Base-by-base conservation (phyloP, 2,888 invertebrate species). In the Rhodophaea formosa region DNA sequence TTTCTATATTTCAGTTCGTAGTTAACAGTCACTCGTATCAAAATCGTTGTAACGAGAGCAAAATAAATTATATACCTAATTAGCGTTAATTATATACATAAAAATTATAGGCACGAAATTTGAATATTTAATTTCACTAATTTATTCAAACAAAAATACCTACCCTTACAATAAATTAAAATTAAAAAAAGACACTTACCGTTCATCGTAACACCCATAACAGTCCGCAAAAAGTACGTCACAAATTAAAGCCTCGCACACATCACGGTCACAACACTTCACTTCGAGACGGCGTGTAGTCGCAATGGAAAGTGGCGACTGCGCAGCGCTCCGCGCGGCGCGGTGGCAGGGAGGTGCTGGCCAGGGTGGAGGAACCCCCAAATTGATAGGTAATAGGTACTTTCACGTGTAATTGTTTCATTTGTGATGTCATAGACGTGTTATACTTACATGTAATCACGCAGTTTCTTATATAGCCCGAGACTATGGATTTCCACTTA, bases 231-330 rank as follows among this genome's bases (percentile, higher is more conserved):
- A 67, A 62, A 61, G 71, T 74, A 71, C 70, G 74, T 76, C 79
- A 86, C 78, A 76, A 75, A 68, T 73, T 72, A 71, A 71, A 70
- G 74, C 79, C 83, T 84, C 79, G 66, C 66, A 77, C 71, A 79
- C 88, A 89, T 88, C 88, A 88, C 88, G 82, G 69, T 74, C 86
- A 88, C 86, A 82, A 68, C 82, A 86, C 87, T 69, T 58, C 45
- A 54, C 60, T 49, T 49, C 15, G 15, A 42, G 42, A 42, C 49
- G 55, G 72, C 75, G 71, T 68, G 59, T 62, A 67, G 70, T 68
- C 59, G 61, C 57, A 49, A 30, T 53, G 53, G 67, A 74, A 74
- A 77, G 75, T 74, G 71, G 68, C 70, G 72, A 63, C 65, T 64
- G 75, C 74, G 71, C 71, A 62, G 68, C 61, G 72, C 72, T 70